Evolutionary conservation across 2,888 invertebrate species (phyloP).

Genomic region (Melipona bicolor): DNA sequence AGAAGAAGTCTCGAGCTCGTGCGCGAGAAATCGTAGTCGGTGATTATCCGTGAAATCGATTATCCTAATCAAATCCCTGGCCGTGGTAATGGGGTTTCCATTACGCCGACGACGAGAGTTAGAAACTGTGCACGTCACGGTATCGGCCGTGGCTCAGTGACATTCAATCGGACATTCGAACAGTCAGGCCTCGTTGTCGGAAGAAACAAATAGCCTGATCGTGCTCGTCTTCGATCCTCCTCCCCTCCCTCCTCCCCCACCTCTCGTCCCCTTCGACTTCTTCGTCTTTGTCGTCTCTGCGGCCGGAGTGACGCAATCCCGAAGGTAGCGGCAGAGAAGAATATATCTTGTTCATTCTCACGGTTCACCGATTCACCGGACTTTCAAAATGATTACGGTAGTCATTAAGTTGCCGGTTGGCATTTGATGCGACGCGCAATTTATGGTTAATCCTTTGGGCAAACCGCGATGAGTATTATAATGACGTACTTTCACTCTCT

Average conservation of each 20-base stretch:
- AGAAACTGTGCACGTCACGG: constrained; percentile 8
- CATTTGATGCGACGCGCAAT: constrained; percentile 72
- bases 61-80: constrained; percentile 50
- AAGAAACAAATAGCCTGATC: constrained; percentile 45
- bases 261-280: not conserved
- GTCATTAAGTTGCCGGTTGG: constrained; percentile 63
- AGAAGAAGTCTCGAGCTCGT: not conserved
- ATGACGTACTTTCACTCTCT: constrained; percentile 76
- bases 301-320: constrained; percentile 42
- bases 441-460: constrained; percentile 73
- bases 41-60: constrained; percentile 54
- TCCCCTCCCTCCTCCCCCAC: not conserved
- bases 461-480: constrained; percentile 70
- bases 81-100: constrained; percentile 47
- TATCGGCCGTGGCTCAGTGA: constrained; percentile 48
- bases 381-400: constrained; percentile 66
- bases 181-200: constrained; percentile 42
- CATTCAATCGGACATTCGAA: constrained; percentile 47
- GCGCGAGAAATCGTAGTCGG: not conserved
- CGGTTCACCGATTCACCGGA: constrained; percentile 60
- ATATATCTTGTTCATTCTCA: constrained; percentile 62
- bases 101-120: constrained; percentile 2
- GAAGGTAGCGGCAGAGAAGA: constrained; percentile 47
- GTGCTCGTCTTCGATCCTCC: not conserved
- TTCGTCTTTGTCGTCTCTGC: constrained; percentile 12